A percentile compares a stretch with the other conserved stretches of the same genome.
phyloP scores from a whole-genome alignment of 2,888 invertebrate genomes.

The Acholoe squamosa region DNA sequence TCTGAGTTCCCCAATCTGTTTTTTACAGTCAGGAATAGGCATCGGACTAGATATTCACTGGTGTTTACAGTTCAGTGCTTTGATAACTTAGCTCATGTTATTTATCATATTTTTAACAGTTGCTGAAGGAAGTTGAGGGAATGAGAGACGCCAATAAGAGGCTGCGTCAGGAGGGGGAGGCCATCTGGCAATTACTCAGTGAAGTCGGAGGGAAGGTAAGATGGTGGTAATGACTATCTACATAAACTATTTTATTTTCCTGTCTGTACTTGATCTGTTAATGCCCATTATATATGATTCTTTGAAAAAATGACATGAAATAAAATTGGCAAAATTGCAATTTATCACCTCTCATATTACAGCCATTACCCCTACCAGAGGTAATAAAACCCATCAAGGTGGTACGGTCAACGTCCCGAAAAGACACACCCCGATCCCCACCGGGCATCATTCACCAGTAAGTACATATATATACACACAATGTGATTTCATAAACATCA shows the following conservation, averaged over 20 bases:
- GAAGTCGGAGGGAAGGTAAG: conserved; percentile 78
- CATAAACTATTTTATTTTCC: no score
- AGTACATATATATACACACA: no score
- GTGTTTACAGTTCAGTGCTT: neutral
- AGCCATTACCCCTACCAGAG: conserved; percentile 67
- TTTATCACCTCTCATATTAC: neutral
- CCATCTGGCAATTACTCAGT: conserved; percentile 78
- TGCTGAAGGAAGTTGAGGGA: conserved; percentile 74
- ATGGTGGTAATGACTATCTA: no score
- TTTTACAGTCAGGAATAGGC: neutral
- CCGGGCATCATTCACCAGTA: conserved; percentile 76
- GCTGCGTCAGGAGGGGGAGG: conserved; percentile 78
- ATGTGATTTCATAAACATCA: no score
- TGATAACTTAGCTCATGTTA: neutral
- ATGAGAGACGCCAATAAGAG: conserved; percentile 74
- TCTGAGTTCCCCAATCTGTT: no score
- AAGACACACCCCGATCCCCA: conserved; percentile 74
- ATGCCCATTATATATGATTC: no score
- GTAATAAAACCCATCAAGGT: conserved; percentile 64
- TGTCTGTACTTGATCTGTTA: no score
- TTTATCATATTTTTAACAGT: conserved; percentile 67
- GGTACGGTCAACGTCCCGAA: conserved; percentile 75
- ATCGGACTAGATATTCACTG: neutral
- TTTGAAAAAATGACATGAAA: no score
- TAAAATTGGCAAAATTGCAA: neutral